Evolutionary conservation across 2,113 vertebrate genomes (phyloP).

Genomic region (Podilymbus podiceps): DNA sequence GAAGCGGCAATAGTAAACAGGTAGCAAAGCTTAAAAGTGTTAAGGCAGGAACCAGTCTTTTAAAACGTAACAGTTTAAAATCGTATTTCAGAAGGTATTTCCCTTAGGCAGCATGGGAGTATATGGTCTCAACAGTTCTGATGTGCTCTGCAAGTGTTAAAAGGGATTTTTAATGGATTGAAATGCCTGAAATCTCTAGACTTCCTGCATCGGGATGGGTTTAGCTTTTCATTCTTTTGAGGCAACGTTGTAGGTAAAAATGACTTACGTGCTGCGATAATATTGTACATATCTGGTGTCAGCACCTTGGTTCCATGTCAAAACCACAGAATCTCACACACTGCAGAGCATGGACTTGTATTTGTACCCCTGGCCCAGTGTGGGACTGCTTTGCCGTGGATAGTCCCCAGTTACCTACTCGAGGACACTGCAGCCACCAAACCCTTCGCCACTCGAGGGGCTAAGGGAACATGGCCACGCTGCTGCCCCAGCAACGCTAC

Average conservation of each 20-base stretch:
- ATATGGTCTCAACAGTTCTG: neutral
- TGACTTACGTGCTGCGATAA: neutral
- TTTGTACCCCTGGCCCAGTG: rapidly evolving
- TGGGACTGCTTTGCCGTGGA: neutral
- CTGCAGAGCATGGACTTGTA: neutral
- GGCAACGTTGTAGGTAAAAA: neutral
- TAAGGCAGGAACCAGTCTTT: neutral
- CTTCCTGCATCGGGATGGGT: neutral
- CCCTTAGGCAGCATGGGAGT: neutral
- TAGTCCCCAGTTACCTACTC: neutral
- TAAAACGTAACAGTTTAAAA: neutral
- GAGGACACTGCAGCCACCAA: neutral
- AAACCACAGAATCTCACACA: neutral
- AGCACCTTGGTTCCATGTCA: neutral
- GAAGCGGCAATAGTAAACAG: neutral
- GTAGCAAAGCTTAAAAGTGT: neutral
- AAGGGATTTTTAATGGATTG: neutral
- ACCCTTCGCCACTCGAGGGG: no score
- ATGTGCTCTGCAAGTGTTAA: neutral
- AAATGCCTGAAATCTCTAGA: neutral
- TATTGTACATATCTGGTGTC: rapidly evolving
- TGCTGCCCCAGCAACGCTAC: neutral
- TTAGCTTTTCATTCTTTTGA: neutral
- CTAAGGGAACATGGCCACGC: rapidly evolving
- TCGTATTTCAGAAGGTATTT: neutral